These are phyloP conservation scores for Napeogenes inachia DNA, from an alignment of 2,888 invertebrate genomes.

Conservation along the genomic window DNA sequence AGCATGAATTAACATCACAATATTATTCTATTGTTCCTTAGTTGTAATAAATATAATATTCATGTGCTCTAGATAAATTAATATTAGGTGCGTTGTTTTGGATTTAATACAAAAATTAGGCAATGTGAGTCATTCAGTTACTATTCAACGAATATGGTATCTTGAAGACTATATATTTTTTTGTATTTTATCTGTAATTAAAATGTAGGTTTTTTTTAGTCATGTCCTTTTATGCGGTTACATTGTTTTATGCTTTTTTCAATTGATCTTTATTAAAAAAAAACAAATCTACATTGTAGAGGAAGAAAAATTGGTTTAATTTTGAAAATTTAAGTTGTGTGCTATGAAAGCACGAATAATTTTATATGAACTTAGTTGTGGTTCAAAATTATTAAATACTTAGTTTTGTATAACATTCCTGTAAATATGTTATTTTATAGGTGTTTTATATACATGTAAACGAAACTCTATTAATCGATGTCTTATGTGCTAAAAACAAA, in stretches of 20 bases:
- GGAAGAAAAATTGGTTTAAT: background rate
- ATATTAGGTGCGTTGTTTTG: background rate
- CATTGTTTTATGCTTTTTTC: too few species aligned
- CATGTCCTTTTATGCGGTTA: too few species aligned
- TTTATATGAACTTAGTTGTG: too few species aligned
- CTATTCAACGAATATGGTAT: background rate
- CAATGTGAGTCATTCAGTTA: background rate
- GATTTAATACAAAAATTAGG: background rate
- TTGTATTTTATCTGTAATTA: background rate
- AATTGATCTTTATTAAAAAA: too few species aligned
- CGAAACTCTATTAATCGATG: too few species aligned
- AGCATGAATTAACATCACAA: slow-evolving; percentile 2
- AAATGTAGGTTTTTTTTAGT: background rate
- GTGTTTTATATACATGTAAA: slow-evolving; percentile 2
- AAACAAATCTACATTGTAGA: slow-evolving; percentile 10
- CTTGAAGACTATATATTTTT: background rate
- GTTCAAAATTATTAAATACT: too few species aligned
- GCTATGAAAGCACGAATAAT: background rate
- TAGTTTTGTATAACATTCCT: slow-evolving; percentile 52
- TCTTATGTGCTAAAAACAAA: background rate
- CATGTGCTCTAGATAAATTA: background rate
- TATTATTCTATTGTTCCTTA: background rate
- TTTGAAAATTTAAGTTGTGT: background rate
- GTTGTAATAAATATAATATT: background rate
- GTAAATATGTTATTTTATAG: slow-evolving; percentile 41